Conservation (phyloP, 64 coral and sea anemone species). For the Dendrophyllia cribrosa region DNA sequence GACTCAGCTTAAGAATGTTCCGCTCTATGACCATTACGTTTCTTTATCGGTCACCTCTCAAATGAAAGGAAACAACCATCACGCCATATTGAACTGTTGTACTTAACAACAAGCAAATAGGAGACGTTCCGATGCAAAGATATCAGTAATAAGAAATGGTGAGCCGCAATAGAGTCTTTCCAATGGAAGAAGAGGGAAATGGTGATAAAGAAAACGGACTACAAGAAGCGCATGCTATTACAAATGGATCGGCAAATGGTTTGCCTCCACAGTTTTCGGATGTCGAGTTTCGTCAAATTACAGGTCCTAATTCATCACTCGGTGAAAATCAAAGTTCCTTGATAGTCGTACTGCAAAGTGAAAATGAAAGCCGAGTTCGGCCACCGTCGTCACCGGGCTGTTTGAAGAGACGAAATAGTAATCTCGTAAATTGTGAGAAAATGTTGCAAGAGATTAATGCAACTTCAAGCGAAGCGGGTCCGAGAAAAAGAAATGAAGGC, state of each 20-base stretch:
- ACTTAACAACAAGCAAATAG: neutral
- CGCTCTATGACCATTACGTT: neutral
- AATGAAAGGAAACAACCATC: neutral
- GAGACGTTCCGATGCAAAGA: neutral
- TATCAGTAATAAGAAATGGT: neutral
- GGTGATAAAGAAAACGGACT: neutral
- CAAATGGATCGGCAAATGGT: neutral
- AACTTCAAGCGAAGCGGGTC: neutral
- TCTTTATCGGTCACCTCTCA: neutral
- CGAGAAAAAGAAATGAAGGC: neutral
- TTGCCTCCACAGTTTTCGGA: neutral
- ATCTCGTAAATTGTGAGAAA: slow-evolving; percentile 26
- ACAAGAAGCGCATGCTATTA: neutral
- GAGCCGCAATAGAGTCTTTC: slow-evolving; percentile 26
- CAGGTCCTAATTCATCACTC: neutral
- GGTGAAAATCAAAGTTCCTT: neutral
- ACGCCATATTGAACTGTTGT: neutral
- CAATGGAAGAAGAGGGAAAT: neutral
- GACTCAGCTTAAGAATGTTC: slow-evolving; percentile 11
- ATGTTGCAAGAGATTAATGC: slow-evolving; percentile 25
- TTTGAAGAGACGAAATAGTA: slow-evolving; percentile 16
- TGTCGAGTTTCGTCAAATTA: slow-evolving; percentile 3
- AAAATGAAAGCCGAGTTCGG: neutral
- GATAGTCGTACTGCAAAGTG: neutral
- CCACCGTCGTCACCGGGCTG: neutral